These are phyloP conservation scores for Sminthopsis crassicaudata DNA, from an alignment of 2,113 vertebrate species.

Conservation along the genomic window DNA sequence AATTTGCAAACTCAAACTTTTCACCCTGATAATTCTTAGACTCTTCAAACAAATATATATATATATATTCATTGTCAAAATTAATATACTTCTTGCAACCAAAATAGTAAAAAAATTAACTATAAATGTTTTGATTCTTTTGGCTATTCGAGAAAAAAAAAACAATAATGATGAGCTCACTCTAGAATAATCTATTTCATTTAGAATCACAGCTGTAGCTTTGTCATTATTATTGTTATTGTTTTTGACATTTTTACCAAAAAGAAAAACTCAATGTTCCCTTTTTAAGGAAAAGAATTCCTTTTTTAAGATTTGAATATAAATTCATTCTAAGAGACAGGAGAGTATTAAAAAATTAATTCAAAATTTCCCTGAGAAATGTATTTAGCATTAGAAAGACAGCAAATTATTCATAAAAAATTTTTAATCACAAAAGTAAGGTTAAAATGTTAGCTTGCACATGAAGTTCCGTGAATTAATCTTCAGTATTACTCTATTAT, in stretches of 20 bases:
- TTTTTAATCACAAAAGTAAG: neutral
- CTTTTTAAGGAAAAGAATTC: conserved; percentile 23
- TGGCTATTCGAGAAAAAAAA: neutral
- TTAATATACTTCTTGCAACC: neutral
- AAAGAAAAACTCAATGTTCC: conserved; percentile 10
- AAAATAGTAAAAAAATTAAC: neutral
- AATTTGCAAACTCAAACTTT: neutral
- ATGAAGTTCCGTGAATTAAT: conserved; percentile 3
- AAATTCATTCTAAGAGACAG: neutral
- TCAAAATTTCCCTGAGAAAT: conserved; percentile 46
- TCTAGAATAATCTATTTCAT: neutral
- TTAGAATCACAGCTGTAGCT: neutral
- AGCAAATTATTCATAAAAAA: neutral
- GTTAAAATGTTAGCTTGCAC: neutral
- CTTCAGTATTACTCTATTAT: conserved; percentile 1
- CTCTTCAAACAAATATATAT: neutral
- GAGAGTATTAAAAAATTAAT: neutral
- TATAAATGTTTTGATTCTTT: neutral
- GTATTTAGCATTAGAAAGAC: neutral
- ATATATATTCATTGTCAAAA: neutral
- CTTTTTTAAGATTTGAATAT: neutral
- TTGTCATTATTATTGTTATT: neutral
- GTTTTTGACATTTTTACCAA: neutral
- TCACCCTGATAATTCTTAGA: neutral
- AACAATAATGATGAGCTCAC: neutral